Evolutionary conservation across 2,797 vertebrate species (phyloP), one percentile per base, ranked within the genome.

Genomic region (Malacoraja senta): DNA sequence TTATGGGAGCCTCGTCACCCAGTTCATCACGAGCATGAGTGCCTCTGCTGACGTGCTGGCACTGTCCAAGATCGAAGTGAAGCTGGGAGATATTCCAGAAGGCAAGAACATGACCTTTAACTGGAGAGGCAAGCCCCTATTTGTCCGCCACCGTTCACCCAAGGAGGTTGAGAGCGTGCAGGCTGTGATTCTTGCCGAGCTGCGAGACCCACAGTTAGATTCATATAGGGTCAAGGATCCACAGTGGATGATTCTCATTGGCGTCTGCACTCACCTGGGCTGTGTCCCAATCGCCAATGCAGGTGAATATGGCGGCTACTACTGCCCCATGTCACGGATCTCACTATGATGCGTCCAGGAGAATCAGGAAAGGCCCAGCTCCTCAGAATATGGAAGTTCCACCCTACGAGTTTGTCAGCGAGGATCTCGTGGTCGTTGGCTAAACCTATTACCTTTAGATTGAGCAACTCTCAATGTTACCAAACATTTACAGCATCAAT

Each of bases 61-160:
- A 0, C 93, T 98, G 96, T 98, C 98, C 0, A 97, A 99, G 95
- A 98, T 98, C 0, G 97, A 99, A 94, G 95, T 99, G 94, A 98
- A 98, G 95, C 95, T 99, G 2, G 76, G 93, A 0, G 97, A 98
- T 94, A 98, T 99, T 95, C 98, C 98, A 0, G 98, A 99, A 95
- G 98, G 98, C 94, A 98, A 98, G 96, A 99, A 98, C 94, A 94
- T 99, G 96, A 97, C 97, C 95, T 98, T 99, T 96, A 98, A 98
- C 93, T 98, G 98, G 98, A 96, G 98, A 95, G 98, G 98, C 93
- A 98, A 98, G 94, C 98, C 98, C 0, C 95, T 99, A 74, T 99
- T 98, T 68, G 97, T 98, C 93, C 98, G 98, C 7, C 98, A 98
- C 94, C 96, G 98, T 95, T 98, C 97, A 13, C 95, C 96, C 83